phyloP scores from a whole-genome alignment of 2,797 vertebrate genomes.

The Moxostoma hubbsi region DNA sequence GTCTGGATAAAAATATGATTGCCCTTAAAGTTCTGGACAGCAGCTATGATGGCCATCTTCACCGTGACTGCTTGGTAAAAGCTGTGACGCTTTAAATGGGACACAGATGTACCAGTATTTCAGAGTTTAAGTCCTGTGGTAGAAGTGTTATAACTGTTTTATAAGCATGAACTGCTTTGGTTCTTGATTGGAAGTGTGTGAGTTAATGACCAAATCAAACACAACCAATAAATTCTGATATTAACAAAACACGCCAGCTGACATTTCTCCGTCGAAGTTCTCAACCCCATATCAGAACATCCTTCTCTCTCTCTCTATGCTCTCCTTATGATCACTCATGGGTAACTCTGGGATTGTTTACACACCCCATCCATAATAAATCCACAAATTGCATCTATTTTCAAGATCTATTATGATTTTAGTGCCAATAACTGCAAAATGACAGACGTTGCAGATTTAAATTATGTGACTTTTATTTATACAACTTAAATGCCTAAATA shows the following conservation, averaged over 20 bases:
- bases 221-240: conserved; percentile 12
- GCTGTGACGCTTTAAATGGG: conserved; percentile 35
- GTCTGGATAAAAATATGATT: conserved; percentile 33
- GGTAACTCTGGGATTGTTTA: background rate
- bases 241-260: conserved; percentile 8
- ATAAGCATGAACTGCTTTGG: conserved; percentile 22
- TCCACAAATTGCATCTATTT: background rate
- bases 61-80: conserved; percentile 27
- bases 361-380: background rate
- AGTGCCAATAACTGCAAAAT: background rate
- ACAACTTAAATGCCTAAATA: background rate
- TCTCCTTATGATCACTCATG: conserved; percentile 47
- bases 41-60: conserved; percentile 39
- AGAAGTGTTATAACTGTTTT: conserved; percentile 19
- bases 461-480: background rate
- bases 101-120: conserved; percentile 43
- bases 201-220: conserved; percentile 38
- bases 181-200: conserved; percentile 17
- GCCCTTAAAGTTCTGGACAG: conserved; percentile 4
- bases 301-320: conserved; percentile 29
- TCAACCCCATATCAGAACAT: background rate
- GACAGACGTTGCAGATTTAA: background rate
- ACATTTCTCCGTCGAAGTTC: conserved; percentile 15
- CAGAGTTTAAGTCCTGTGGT: conserved; percentile 31
- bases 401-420: background rate